A percentile compares a stretch with the other conserved stretches of the same genome.
These are phyloP conservation scores for Resseliella maxima DNA, from an alignment of 2,888 invertebrate species.

Conservation along the genomic window DNA sequence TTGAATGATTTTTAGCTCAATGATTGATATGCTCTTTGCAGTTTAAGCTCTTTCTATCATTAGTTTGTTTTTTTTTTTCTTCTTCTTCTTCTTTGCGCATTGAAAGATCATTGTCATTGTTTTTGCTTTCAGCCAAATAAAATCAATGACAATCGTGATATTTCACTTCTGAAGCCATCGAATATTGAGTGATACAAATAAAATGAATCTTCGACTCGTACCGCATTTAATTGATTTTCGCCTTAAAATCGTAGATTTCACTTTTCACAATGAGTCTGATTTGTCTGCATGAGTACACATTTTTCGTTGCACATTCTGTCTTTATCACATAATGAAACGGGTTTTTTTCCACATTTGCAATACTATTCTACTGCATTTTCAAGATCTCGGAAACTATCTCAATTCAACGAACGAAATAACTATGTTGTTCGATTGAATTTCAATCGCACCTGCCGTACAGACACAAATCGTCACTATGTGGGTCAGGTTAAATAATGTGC, in stretches of 20 bases:
- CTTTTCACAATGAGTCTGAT: not conserved
- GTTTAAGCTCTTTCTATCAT: not conserved
- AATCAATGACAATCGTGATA: not conserved
- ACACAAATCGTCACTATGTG: not conserved
- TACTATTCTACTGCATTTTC: not conserved
- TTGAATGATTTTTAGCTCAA: constrained; percentile 39
- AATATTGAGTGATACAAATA: not conserved
- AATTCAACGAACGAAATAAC: constrained; percentile 14
- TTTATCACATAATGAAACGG: not conserved
- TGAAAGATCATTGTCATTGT: too few relatives aligned
- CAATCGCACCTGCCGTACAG: not conserved
- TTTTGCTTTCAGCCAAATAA: too few relatives aligned
- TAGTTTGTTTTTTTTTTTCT: not conserved
- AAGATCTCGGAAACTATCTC: constrained; percentile 4
- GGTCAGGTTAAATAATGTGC: constrained; percentile 46
- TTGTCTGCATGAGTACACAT: not conserved
- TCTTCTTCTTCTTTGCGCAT: too few relatives aligned
- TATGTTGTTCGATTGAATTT: not conserved
- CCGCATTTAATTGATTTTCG: constrained; percentile 8
- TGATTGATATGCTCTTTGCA: not conserved
- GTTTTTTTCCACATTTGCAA: not conserved
- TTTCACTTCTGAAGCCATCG: not conserved
- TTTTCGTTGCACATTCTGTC: not conserved
- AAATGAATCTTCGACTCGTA: not conserved
- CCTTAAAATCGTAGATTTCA: constrained; percentile 5